phyloP scores from a whole-genome alignment of 92 coral and sea anemone genomes.

The Porites evermanni region DNA sequence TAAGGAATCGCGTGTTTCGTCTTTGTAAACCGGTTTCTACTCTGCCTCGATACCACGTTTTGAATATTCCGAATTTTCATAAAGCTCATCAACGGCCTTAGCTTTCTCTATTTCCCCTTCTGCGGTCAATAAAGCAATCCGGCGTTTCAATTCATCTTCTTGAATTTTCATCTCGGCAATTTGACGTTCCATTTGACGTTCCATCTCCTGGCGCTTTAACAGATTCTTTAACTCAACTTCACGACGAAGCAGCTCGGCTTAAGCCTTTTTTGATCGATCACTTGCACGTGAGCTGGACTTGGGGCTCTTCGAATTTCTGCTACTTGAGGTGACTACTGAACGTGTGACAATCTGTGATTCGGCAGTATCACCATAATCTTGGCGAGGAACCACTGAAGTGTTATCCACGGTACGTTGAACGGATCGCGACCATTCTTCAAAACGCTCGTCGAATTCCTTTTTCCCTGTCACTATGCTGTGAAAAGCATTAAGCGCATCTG shows the following conservation, averaged over 20 bases:
- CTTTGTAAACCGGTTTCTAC: neutral
- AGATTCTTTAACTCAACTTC: slow-evolving; percentile 25
- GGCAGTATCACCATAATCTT: neutral
- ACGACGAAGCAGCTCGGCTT: slow-evolving; percentile 3
- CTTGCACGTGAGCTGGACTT: slow-evolving; percentile 8
- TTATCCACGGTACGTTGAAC: neutral
- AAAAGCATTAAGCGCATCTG: neutral
- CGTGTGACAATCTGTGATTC: neutral
- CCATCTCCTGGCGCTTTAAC: slow-evolving; percentile 11
- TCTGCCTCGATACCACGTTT: slow-evolving; percentile 12
- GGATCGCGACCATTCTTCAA: slow-evolving; percentile 1
- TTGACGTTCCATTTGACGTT: slow-evolving; percentile 25
- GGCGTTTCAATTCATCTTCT: slow-evolving; percentile 23
- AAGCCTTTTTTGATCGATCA: slow-evolving; percentile 23
- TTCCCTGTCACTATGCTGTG: neutral
- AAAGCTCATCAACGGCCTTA: slow-evolving; percentile 10
- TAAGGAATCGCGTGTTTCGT: neutral
- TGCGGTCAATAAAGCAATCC: slow-evolving; percentile 14
- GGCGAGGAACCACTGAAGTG: neutral
- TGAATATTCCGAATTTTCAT: slow-evolving; percentile 20
- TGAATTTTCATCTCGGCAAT: slow-evolving; percentile 28
- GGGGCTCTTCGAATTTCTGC: neutral
- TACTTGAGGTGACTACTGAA: neutral
- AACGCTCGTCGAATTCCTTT: neutral
- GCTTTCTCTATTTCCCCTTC: slow-evolving; percentile 34